Conservation (phyloP, 2,888 invertebrate genomes). For the Sisyra terminalis region DNA sequence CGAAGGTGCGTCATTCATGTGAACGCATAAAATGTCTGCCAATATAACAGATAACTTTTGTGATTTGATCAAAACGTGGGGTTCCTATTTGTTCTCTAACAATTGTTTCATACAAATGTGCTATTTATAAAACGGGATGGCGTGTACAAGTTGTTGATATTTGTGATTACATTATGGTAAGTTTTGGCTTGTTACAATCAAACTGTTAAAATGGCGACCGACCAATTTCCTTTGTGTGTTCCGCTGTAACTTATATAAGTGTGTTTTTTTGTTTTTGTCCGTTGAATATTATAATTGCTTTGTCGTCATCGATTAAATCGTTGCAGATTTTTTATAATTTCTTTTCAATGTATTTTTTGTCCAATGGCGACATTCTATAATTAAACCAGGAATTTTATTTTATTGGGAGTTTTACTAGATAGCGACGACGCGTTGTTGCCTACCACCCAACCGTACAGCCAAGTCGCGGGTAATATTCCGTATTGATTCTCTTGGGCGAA, state of each 20-base stretch:
- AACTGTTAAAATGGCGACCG: conserved; percentile 32
- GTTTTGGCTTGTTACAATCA: conserved; percentile 27
- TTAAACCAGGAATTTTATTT: not conserved
- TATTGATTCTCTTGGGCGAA: not conserved
- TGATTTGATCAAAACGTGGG: conserved; percentile 33
- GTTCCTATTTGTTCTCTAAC: conserved; percentile 32
- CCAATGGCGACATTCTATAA: not conserved
- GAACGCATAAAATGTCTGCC: conserved; percentile 29
- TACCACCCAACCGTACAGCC: not conserved
- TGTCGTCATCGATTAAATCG: not conserved
- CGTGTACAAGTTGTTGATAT: conserved; percentile 35
- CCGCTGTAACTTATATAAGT: conserved; percentile 14
- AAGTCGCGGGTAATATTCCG: conserved; percentile 4
- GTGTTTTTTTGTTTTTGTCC: not conserved
- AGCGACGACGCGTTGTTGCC: not conserved
- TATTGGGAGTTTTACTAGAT: not conserved
- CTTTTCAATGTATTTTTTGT: not conserved
- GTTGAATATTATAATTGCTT: not conserved
- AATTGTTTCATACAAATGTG: conserved; percentile 26
- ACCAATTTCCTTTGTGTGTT: conserved; percentile 23
- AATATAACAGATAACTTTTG: conserved; percentile 31
- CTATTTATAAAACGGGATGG: conserved; percentile 36
- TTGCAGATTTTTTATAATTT: not conserved
- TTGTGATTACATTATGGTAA: conserved; percentile 52
- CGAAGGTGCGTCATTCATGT: conserved; percentile 28